phyloP scores from a whole-genome alignment of 2,888 invertebrate species.

The Nephrotoma appendiculata region DNA sequence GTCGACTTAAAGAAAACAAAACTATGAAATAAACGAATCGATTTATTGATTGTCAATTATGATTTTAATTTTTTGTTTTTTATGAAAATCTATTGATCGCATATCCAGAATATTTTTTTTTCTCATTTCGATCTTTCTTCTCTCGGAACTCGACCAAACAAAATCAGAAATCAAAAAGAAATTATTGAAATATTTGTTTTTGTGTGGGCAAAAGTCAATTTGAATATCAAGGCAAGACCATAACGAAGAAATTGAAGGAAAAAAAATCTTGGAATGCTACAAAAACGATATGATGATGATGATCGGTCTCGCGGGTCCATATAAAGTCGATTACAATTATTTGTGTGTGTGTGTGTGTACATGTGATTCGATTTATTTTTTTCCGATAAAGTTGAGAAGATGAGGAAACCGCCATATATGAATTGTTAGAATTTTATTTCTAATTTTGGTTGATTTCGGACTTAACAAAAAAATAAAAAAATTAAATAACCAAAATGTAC shows the following conservation, averaged over 20 bases:
- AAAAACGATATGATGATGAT: neutral
- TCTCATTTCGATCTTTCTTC: neutral
- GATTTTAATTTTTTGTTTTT: neutral
- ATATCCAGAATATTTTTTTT: neutral
- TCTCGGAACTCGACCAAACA: neutral
- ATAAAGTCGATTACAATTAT: neutral
- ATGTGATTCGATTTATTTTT: neutral
- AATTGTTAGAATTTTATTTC: neutral
- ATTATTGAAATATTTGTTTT: neutral
- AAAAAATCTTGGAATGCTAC: neutral
- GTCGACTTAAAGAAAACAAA: neutral
- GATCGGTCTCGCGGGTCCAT: neutral
- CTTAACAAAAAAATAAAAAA: neutral
- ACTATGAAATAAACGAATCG: neutral
- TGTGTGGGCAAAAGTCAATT: neutral
- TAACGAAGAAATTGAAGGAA: neutral
- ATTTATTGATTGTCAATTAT: neutral
- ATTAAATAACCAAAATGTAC: neutral
- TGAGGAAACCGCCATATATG: neutral
- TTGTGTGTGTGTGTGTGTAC: neutral
- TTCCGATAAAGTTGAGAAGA: neutral
- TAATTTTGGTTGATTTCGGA: neutral
- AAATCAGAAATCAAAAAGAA: neutral
- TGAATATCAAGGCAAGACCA: neutral
- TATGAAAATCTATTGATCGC: neutral